phyloP scores from a whole-genome alignment of 2,888 invertebrate genomes.

The Charanyca ferruginea region DNA sequence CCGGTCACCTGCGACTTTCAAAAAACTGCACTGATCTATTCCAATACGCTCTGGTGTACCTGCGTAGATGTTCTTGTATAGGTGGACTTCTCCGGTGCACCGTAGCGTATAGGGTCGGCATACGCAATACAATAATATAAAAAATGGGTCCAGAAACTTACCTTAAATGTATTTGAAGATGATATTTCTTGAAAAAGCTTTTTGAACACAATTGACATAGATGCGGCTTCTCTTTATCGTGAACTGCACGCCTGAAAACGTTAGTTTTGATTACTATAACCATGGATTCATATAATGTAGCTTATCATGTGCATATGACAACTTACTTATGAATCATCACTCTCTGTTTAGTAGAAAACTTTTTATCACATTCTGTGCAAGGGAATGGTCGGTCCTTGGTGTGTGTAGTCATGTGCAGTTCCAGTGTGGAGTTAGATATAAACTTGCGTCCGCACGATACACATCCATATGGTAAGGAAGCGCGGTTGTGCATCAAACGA shows the following conservation, averaged over 20 bases:
- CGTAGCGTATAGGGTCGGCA: too few species aligned
- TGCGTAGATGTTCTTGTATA: too few species aligned
- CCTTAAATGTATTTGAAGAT: constrained; percentile 84
- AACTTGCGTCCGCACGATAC: constrained; percentile 78
- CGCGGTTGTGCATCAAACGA: constrained; percentile 72
- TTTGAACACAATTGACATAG: constrained; percentile 88
- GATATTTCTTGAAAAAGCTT: constrained; percentile 86
- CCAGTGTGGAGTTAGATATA: constrained; percentile 71
- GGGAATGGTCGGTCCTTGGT: constrained; percentile 78
- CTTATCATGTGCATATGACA: neutral
- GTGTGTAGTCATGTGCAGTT: constrained; percentile 77
- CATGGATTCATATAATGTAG: neutral
- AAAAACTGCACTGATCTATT: too few species aligned
- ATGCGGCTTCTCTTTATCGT: constrained; percentile 84
- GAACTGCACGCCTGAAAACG: constrained; percentile 83
- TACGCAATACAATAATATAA: neutral
- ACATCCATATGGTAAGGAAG: constrained; percentile 73
- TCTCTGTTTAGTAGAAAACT: constrained; percentile 73
- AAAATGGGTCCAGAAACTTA: constrained; percentile 54
- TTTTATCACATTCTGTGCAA: constrained; percentile 81
- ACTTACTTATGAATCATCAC: constrained; percentile 79
- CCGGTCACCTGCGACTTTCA: too few species aligned
- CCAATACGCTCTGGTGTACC: too few species aligned
- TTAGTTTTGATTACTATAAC: neutral
- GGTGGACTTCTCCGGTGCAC: too few species aligned